phyloP scores from a whole-genome alignment of 2,888 invertebrate species.

The Timandra comae region DNA sequence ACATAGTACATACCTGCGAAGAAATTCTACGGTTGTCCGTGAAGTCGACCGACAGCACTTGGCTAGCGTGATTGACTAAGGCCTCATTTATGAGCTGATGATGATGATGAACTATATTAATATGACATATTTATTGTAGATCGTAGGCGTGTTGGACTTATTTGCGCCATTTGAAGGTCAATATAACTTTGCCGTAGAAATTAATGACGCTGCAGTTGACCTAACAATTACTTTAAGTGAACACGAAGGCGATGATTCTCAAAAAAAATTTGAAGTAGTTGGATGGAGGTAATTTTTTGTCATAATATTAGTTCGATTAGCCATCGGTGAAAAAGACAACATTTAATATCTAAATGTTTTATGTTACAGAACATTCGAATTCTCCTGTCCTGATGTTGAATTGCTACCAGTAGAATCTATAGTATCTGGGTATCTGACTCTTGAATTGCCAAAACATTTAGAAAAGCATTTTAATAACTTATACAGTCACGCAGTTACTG shows the following conservation, averaged over 20 bases:
- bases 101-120: too few relatives aligned
- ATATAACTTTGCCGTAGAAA: slow-evolving; percentile 35
- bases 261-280: slow-evolving; percentile 17
- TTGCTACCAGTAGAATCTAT: slow-evolving; percentile 20
- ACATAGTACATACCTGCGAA: too few relatives aligned
- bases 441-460: slow-evolving; percentile 31
- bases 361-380: slow-evolving; percentile 24
- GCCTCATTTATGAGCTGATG: too few relatives aligned
- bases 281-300: slow-evolving; percentile 52
- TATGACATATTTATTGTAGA: too few relatives aligned
- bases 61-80: too few relatives aligned
- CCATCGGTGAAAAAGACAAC: too few relatives aligned
- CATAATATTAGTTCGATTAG: too few relatives aligned
- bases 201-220: slow-evolving; percentile 35
- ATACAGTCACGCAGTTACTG: neutral
- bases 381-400: slow-evolving; percentile 16
- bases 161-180: too few relatives aligned
- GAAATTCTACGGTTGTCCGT: too few relatives aligned
- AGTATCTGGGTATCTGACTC: slow-evolving; percentile 31
- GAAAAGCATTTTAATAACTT: neutral
- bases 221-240: slow-evolving; percentile 22
- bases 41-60: too few relatives aligned
- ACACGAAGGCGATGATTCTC: neutral
- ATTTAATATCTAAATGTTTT: too few relatives aligned
- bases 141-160: too few relatives aligned